Evolutionary conservation across 92 coral and sea anemone species (phyloP), one percentile per base, ranked within the genome.

Genomic region (Bergia puertoricense): DNA sequence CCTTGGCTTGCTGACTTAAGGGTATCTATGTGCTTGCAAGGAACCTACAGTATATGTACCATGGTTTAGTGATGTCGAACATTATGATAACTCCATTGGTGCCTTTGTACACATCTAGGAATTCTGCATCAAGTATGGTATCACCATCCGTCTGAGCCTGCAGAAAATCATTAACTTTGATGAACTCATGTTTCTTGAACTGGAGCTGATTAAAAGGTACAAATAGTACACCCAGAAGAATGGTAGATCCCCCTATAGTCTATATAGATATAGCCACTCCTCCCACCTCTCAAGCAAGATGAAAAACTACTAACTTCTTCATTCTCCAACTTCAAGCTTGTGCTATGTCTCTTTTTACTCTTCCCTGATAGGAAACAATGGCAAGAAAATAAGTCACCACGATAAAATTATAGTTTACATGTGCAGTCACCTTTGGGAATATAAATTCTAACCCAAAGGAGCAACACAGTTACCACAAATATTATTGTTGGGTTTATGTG

Each of bases 51-150:
- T 18, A 62, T 23, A 62, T 1, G 74, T 82, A 97, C 99, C 99
- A 97, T 89, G 98, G 99, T 90, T 97, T 97, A 6, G 99, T 97
- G 66, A 97, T 97, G 79, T 97, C 99, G 92, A 97, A 74, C 66
- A 91, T 65, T 97, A 97, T 94, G 77, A 97, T 82, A 18, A 96
- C 96, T 20, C 99, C 99, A 89, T 97, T 96, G 22, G 99, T 95
- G 41, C 99, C 98, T 92, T 97, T 97, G 68, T 94, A 97, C 22
- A 97, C 99, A 80, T 97, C 99, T 45, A 97, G 88, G 89, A 97
- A 97, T 51, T 90, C 94, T 22, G 99, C 99, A 91, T 97, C 99
- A 67, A 96, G 96, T 66, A 97, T 94, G 78, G 91, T 92, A 39
- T 77, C 80, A 30, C 84, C 92, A 22, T 94, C 88, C 2, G 22